These are phyloP conservation scores for Plebejus argus DNA, from an alignment of 2,888 invertebrate species.

Conservation along the genomic window DNA sequence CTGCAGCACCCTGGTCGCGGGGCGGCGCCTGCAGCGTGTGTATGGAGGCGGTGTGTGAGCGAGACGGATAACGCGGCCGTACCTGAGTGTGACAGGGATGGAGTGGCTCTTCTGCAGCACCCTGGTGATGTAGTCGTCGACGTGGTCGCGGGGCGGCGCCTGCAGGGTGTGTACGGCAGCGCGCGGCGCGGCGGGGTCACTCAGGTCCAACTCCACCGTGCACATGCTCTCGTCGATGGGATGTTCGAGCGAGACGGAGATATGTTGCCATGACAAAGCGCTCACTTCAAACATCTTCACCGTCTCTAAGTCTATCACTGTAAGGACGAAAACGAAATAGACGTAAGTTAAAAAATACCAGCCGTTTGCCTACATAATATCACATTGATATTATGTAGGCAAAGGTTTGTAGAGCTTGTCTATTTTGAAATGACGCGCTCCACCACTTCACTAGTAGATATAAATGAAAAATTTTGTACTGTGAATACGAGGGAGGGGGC, in stretches of 20 bases:
- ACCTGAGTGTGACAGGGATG: constrained; percentile 94
- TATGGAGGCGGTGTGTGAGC: constrained; percentile 83
- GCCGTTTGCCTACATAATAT: too few relatives aligned
- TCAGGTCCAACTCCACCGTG: constrained; percentile 93
- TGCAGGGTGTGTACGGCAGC: constrained; percentile 87
- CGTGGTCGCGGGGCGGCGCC: constrained; percentile 61
- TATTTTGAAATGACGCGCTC: too few relatives aligned
- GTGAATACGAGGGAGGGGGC: too few relatives aligned
- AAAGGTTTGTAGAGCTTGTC: too few relatives aligned
- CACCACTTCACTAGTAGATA: too few relatives aligned
- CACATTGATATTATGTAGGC: too few relatives aligned
- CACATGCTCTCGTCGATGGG: constrained; percentile 96
- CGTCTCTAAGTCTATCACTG: constrained; percentile 83
- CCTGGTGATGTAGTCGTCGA: constrained; percentile 73
- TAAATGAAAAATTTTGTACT: too few relatives aligned
- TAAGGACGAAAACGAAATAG: constrained; percentile 48
- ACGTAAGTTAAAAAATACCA: too few relatives aligned
- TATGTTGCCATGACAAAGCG: constrained; percentile 93
- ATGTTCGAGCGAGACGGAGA: constrained; percentile 95
- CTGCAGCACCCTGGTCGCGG: constrained; percentile 83
- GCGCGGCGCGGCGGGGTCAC: constrained; percentile 88
- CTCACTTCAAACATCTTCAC: constrained; percentile 96
- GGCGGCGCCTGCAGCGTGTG: constrained; percentile 81
- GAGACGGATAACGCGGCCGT: constrained; percentile 46
- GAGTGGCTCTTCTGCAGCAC: constrained; percentile 93